phyloP scores from a whole-genome alignment of 2,113 vertebrate genomes.

The Notechis scutatus region DNA sequence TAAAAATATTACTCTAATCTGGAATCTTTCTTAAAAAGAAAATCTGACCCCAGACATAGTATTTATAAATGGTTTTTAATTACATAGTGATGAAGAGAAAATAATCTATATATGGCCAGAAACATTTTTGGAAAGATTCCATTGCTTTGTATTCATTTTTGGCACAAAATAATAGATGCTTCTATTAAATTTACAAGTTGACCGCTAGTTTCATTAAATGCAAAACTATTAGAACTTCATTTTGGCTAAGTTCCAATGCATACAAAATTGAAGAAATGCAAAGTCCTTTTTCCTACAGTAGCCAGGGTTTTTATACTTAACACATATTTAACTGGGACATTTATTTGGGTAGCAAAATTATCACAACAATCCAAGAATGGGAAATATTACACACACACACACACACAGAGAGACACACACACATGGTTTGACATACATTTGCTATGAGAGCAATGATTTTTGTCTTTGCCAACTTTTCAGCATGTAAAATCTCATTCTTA shows the following conservation, averaged over 20 bases:
- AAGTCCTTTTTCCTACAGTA: slow-evolving; percentile 10
- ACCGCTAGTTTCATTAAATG: neutral
- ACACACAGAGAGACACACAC: neutral
- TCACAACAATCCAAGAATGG: neutral
- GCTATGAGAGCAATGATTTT: slow-evolving; percentile 20
- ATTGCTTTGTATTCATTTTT: neutral
- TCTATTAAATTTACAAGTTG: neutral
- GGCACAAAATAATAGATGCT: neutral
- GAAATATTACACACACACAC: neutral
- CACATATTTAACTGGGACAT: neutral
- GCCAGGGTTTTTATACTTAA: neutral
- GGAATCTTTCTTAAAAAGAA: neutral
- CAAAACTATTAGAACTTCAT: neutral
- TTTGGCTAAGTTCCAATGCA: neutral
- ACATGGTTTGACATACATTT: slow-evolving; percentile 12
- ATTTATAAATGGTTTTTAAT: neutral
- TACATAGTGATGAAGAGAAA: neutral
- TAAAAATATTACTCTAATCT: neutral
- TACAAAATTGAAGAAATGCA: neutral
- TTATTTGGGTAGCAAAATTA: slow-evolving; percentile 6
- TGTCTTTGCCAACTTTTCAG: slow-evolving; percentile 17
- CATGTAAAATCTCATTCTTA: slow-evolving; percentile 9
- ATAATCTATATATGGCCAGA: neutral
- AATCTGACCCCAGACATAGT: neutral
- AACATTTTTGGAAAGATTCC: neutral